Conservation (phyloP, 2,888 invertebrate genomes). For the Sesamia inferens region DNA sequence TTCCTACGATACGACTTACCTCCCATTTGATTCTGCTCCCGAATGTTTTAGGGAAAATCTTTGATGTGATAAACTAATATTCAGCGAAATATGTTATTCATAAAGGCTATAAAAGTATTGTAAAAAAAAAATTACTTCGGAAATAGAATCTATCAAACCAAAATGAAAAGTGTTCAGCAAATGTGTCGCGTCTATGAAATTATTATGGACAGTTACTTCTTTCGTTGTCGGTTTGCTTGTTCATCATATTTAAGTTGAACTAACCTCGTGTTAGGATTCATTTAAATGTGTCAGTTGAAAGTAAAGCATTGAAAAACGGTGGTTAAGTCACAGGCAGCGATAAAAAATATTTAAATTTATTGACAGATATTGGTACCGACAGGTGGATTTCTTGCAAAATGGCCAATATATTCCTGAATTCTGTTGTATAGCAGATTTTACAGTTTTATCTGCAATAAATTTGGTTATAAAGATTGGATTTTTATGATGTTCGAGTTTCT, state of each 20-base stretch:
- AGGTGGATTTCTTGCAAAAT: conserved; percentile 26
- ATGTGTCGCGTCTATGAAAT: background rate
- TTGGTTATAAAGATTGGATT: conserved; percentile 32
- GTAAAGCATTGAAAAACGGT: conserved; percentile 2
- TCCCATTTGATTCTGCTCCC: background rate
- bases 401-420: conserved; percentile 14
- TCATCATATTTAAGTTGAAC: background rate
- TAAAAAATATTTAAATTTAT: conserved; percentile 31
- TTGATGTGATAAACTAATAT: background rate
- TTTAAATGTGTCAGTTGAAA: conserved; percentile 4
- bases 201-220: background rate
- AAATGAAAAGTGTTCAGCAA: background rate
- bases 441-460: conserved; percentile 28
- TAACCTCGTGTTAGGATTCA: background rate
- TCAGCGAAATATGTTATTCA: too few species aligned
- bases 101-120: too few species aligned
- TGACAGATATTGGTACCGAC: conserved; percentile 16
- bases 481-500: conserved; percentile 39
- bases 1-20: background rate
- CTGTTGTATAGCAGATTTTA: conserved; percentile 17
- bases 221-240: background rate
- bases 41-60: background rate
- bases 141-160: background rate
- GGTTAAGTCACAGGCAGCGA: background rate
- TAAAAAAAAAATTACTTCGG: background rate